A percentile compares a stretch with the other conserved stretches of the same genome.
These are phyloP conservation scores for Apamea monoglypha DNA, from an alignment of 2,888 invertebrate genomes.

Conservation along the genomic window DNA sequence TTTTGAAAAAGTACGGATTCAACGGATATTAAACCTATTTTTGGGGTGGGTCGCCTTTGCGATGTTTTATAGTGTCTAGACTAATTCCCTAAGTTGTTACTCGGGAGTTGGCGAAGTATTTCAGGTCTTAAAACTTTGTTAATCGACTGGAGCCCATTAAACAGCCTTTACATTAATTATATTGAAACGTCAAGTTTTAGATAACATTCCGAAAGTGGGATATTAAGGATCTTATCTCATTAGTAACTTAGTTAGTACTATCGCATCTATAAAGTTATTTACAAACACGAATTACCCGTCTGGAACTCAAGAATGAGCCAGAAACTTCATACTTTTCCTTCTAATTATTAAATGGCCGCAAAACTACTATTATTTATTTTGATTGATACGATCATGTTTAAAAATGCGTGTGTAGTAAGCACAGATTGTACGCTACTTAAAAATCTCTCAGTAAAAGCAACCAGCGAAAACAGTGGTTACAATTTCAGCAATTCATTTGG, in stretches of 20 bases:
- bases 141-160: constrained; percentile 46
- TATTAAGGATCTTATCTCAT: constrained; percentile 1
- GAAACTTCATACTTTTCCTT: not conserved
- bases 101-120: constrained; percentile 33
- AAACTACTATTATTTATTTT: constrained; percentile 19
- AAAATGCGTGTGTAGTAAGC: constrained; percentile 18
- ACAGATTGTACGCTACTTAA: constrained; percentile 1
- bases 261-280: constrained; percentile 4
- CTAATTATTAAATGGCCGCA: not conserved
- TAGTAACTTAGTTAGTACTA: constrained; percentile 10
- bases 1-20: constrained; percentile 49
- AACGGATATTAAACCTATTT: constrained; percentile 56
- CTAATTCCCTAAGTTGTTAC: constrained; percentile 51
- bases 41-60: constrained; percentile 39
- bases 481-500: constrained; percentile 38
- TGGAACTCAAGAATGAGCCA: not conserved
- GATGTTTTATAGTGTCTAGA: constrained; percentile 69
- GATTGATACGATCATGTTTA: not conserved
- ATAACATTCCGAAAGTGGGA: constrained; percentile 11
- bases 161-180: constrained; percentile 27
- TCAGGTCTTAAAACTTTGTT: constrained; percentile 51
- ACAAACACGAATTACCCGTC: constrained; percentile 1
- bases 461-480: constrained; percentile 29
- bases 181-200: constrained; percentile 28
- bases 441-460: constrained; percentile 2